Evolutionary conservation across 1,140 invertebrate species (phyloP).

Genomic region (Rhyzopertha dominica): DNA sequence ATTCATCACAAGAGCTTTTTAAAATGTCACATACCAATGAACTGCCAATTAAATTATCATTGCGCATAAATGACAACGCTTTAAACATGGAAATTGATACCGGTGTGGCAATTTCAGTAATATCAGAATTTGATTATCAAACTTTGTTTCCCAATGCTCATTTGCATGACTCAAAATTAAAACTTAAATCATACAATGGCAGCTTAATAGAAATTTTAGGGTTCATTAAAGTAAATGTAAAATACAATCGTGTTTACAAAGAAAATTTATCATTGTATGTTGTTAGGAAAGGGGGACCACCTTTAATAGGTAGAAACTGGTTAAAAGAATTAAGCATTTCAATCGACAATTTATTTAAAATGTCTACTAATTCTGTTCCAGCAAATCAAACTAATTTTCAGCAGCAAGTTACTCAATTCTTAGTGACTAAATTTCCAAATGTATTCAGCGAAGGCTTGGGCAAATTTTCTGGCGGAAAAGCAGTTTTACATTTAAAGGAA

Average conservation of each 20-base stretch:
- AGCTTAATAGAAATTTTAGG: constrained; percentile 20
- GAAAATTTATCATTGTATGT: constrained; percentile 18
- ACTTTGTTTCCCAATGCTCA: neutral
- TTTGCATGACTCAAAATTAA: neutral
- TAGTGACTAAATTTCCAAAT: constrained; percentile 1
- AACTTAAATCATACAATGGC: constrained; percentile 20
- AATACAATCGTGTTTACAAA: constrained; percentile 4
- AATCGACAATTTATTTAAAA: too few relatives aligned
- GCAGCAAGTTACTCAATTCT: too few relatives aligned
- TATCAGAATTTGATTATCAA: neutral
- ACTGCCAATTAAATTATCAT: too few relatives aligned
- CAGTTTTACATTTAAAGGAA: too few relatives aligned
- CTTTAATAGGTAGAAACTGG: constrained; percentile 27
- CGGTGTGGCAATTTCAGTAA: neutral
- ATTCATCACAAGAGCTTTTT: too few relatives aligned
- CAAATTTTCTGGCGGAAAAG: neutral
- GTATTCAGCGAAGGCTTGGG: neutral
- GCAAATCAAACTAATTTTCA: neutral
- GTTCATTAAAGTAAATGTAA: constrained; percentile 21
- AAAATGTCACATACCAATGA: too few relatives aligned
- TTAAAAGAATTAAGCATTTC: too few relatives aligned
- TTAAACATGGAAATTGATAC: constrained; percentile 5
- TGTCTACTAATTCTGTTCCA: too few relatives aligned
- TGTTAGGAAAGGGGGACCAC: constrained; percentile 22
- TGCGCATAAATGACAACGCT: too few relatives aligned